Evolutionary conservation across 2,113 vertebrate species (phyloP).

Genomic region (Ahaetulla prasina): DNA sequence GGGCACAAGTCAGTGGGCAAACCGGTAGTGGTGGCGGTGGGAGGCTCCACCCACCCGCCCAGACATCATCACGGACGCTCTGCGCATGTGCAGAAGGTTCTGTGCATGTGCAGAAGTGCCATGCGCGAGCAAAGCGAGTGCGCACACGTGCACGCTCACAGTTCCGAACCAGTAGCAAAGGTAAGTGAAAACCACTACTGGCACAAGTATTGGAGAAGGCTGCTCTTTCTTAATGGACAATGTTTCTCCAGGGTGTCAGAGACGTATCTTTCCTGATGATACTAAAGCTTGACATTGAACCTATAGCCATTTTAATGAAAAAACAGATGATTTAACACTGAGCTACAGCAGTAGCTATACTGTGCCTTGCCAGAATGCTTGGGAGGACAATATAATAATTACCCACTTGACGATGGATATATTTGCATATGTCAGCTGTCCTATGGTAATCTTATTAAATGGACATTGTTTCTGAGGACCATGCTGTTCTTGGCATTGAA

Average conservation of each 20-base stretch:
- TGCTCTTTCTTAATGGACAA: not conserved
- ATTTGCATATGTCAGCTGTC: not conserved
- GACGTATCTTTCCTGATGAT: not conserved
- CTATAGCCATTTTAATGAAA: not conserved
- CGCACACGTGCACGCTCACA: too few species aligned
- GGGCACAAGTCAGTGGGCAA: not conserved
- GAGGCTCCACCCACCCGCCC: too few species aligned
- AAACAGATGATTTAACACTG: not conserved
- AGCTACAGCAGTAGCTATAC: not conserved
- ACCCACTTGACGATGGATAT: not conserved
- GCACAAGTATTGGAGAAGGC: not conserved
- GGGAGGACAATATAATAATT: not conserved
- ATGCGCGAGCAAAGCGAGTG: too few species aligned
- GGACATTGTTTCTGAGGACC: not conserved
- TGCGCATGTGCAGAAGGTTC: too few species aligned
- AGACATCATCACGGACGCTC: too few species aligned
- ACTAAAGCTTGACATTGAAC: not conserved
- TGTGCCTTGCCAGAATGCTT: not conserved
- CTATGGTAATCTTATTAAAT: not conserved
- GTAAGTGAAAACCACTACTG: not conserved
- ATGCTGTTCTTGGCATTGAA: not conserved
- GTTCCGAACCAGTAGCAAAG: too few species aligned
- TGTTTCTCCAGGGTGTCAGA: not conserved
- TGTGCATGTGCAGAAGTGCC: too few species aligned
- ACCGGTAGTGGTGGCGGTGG: too few species aligned